These are phyloP conservation scores for Acanthosepion pharaonis DNA, from an alignment of 2,888 invertebrate genomes.

Conservation along the genomic window DNA sequence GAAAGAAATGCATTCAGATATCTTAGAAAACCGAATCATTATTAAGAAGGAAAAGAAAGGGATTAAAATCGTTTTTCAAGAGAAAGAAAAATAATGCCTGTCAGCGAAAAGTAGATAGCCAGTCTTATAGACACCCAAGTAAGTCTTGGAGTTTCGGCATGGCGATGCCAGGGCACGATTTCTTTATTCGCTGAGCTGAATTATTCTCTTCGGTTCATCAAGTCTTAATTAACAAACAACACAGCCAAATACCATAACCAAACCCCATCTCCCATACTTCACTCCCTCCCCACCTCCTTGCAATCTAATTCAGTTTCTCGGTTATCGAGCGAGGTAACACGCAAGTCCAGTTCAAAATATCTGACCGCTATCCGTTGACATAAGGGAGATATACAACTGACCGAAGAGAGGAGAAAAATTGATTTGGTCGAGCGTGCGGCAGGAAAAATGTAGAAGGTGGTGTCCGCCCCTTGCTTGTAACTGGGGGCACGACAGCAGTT, in stretches of 20 bases:
- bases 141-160: background rate
- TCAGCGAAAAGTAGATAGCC: background rate
- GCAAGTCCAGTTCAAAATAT: constrained; percentile 9
- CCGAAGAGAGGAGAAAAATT: background rate
- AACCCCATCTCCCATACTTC: background rate
- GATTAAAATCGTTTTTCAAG: background rate
- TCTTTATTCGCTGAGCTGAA: background rate
- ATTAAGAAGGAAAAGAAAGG: background rate
- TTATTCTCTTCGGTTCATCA: constrained; percentile 15
- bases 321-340: constrained; percentile 18
- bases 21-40: too few relatives aligned
- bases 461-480: background rate
- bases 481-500: background rate
- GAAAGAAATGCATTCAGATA: too few relatives aligned
- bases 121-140: background rate
- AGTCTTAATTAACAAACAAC: constrained; percentile 21
- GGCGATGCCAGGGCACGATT: constrained; percentile 2
- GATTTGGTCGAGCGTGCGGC: too few relatives aligned
- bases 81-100: background rate
- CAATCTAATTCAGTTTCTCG: background rate
- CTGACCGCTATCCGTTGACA: constrained; percentile 21
- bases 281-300: background rate
- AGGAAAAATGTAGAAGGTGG: background rate
- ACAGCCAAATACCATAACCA: background rate
- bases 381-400: background rate